phyloP scores from a whole-genome alignment of 2,797 vertebrate genomes.

The Calcarius lapponicus region DNA sequence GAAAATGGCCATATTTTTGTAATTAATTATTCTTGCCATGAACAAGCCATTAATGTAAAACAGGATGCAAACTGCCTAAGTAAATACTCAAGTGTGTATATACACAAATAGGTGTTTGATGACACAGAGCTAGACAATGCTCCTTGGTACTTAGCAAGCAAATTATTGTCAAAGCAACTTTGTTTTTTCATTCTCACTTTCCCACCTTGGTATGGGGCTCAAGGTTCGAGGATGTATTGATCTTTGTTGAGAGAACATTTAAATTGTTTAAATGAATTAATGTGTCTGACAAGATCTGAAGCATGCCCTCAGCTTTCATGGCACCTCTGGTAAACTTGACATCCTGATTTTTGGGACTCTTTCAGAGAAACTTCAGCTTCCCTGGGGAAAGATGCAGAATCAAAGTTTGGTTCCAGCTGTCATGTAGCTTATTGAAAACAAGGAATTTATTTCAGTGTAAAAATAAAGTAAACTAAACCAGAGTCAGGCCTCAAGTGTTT shows the following conservation, averaged over 20 bases:
- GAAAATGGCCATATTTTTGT: background rate
- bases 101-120: background rate
- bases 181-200: background rate
- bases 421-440: background rate
- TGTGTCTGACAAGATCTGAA: background rate
- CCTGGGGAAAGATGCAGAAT: background rate
- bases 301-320: background rate
- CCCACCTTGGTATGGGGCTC: background rate
- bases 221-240: background rate
- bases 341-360: background rate
- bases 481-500: background rate
- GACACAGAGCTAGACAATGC: background rate
- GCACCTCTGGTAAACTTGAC: background rate
- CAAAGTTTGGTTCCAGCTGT: background rate
- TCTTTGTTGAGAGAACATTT: background rate
- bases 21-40: background rate
- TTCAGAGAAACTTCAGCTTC: background rate
- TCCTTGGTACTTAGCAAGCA: background rate
- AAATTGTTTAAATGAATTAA: background rate
- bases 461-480: background rate
- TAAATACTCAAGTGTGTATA: background rate
- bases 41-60: background rate
- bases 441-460: background rate
- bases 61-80: background rate
- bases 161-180: background rate